Percentiles rank a stretch among this genome's conserved stretches.
These are phyloP conservation scores for Sclerurus mexicanus DNA, from an alignment of 2,113 vertebrate genomes.

Conservation along the genomic window DNA sequence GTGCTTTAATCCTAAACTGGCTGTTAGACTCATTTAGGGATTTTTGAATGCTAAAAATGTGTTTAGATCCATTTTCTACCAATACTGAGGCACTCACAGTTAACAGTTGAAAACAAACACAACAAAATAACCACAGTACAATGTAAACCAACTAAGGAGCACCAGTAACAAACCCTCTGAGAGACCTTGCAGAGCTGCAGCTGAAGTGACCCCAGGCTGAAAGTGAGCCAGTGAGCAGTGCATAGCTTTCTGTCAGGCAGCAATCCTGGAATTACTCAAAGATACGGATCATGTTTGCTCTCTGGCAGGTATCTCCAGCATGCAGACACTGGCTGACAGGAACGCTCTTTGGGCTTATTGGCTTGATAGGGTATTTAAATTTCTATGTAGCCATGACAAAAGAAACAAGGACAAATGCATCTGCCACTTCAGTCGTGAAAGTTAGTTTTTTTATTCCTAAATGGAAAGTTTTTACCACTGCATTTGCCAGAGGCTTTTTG, in stretches of 20 bases:
- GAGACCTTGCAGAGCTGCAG: background rate
- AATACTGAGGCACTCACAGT: background rate
- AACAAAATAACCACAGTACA: background rate
- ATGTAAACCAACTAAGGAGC: background rate
- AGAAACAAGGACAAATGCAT: background rate
- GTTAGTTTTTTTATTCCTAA: background rate
- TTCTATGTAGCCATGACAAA: background rate
- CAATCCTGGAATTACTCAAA: background rate
- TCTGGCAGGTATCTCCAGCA: background rate
- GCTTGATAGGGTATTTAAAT: background rate
- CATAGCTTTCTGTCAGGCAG: background rate
- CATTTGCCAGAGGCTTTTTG: background rate
- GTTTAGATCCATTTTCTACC: background rate
- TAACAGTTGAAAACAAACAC: background rate
- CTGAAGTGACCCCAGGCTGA: background rate
- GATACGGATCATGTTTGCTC: background rate
- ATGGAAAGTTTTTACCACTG: background rate
- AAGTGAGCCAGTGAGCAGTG: background rate
- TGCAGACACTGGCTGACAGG: background rate
- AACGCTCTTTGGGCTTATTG: background rate
- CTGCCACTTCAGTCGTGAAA: background rate
- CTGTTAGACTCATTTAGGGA: background rate
- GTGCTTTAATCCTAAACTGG: background rate
- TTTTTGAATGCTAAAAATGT: background rate
- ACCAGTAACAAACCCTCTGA: background rate